These are phyloP conservation scores for Arremon aurantiirostris DNA, from an alignment of 2,797 vertebrate species.

Conservation along the genomic window DNA sequence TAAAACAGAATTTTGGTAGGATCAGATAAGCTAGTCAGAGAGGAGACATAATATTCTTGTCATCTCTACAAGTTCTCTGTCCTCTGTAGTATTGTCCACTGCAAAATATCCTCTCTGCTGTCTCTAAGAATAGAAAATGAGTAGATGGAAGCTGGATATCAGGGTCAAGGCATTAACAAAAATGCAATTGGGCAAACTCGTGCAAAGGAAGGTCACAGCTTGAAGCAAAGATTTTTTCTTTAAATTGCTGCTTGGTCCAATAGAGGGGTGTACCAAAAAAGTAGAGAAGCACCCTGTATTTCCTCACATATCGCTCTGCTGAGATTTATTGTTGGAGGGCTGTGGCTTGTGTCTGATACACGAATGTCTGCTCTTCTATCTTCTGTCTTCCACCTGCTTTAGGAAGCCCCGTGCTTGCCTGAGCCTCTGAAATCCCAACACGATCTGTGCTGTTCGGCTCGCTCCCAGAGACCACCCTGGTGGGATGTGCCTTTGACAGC, in stretches of 20 bases:
- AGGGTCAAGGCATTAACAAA: background rate
- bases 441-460: background rate
- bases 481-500: conserved; percentile 68
- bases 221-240: background rate
- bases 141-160: background rate
- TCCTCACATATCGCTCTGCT: background rate
- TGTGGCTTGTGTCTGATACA: background rate
- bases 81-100: background rate
- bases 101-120: background rate
- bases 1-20: background rate
- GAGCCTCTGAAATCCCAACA: conserved; percentile 55
- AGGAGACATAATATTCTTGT: background rate
- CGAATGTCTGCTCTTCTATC: background rate
- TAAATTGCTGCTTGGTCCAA: background rate
- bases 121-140: background rate
- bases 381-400: conserved; percentile 8
- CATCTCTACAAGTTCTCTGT: background rate
- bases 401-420: background rate
- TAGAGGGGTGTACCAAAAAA: background rate
- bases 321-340: background rate
- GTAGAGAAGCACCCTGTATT: background rate
- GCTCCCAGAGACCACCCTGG: conserved; percentile 41
- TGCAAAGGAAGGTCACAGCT: background rate
- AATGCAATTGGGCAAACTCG: background rate
- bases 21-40: background rate